Evolutionary conservation across 2,797 vertebrate species (phyloP).

Genomic region (Takifugu ocellatus): DNA sequence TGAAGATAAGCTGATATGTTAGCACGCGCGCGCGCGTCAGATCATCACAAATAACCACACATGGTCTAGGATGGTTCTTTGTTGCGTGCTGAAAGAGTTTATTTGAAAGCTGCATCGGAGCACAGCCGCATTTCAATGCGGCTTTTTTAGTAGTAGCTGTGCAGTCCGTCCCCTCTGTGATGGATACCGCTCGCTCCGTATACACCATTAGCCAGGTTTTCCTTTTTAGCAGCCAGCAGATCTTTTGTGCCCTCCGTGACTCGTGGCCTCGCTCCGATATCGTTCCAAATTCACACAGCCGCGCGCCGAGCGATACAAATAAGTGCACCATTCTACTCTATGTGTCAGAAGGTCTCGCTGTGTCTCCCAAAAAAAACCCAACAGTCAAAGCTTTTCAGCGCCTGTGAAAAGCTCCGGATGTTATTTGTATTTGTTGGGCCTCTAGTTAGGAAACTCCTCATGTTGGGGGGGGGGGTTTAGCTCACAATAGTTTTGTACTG

Average conservation of each 20-base stretch:
- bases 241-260: slow-evolving; percentile 60
- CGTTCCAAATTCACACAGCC: slow-evolving; percentile 23
- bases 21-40: neutral
- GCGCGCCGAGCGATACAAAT: slow-evolving; percentile 40
- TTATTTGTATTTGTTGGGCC: slow-evolving; percentile 49
- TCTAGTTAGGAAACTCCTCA: slow-evolving; percentile 18
- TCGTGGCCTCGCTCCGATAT: slow-evolving; percentile 28
- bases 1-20: slow-evolving; percentile 37
- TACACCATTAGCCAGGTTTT: slow-evolving; percentile 61
- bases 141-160: slow-evolving; percentile 7
- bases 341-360: slow-evolving; percentile 36
- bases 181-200: slow-evolving; percentile 49
- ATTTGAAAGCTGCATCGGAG: slow-evolving; percentile 51
- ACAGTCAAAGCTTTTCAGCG: slow-evolving; percentile 45
- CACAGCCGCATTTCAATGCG: slow-evolving; percentile 54
- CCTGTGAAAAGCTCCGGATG: slow-evolving; percentile 19
- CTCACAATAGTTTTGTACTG: slow-evolving; percentile 8
- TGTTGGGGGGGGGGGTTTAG: slow-evolving; percentile 3
- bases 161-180: slow-evolving; percentile 40
- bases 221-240: slow-evolving; percentile 59
- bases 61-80: slow-evolving; percentile 21
- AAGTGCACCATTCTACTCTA: slow-evolving; percentile 36
- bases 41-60: slow-evolving; percentile 32
- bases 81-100: slow-evolving; percentile 29
- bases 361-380: slow-evolving; percentile 25